phyloP scores from a whole-genome alignment of 2,113 vertebrate species.

The Vulpes vulpes region DNA sequence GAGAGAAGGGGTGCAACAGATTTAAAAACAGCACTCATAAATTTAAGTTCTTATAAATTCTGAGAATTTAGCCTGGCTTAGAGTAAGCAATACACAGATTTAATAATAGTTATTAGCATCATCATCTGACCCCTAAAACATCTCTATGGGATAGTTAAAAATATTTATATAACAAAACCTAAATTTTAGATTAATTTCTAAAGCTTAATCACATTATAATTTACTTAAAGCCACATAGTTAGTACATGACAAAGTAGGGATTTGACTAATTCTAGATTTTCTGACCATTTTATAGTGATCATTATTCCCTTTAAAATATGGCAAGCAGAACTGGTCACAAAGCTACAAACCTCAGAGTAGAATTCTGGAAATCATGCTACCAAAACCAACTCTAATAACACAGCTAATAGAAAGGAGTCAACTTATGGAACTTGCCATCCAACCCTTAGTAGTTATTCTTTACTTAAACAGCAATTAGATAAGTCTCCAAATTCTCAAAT shows the following conservation, averaged over 20 bases:
- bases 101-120: not conserved
- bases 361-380: not conserved
- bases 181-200: not conserved
- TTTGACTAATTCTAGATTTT: conserved; percentile 38
- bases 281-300: not conserved
- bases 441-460: not conserved
- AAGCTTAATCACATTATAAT: not conserved
- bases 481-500: not conserved
- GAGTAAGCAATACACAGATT: not conserved
- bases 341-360: not conserved
- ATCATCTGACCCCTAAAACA: not conserved
- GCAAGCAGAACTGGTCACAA: not conserved
- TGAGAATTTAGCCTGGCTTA: not conserved
- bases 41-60: not conserved
- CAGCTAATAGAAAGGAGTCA: not conserved
- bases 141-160: not conserved
- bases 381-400: not conserved
- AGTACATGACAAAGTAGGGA: not conserved
- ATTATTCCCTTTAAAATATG: not conserved
- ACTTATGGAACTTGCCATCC: not conserved
- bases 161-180: not conserved
- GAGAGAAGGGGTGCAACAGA: not conserved
- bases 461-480: not conserved
- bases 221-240: not conserved
- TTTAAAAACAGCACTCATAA: not conserved